Evolutionary conservation across 2,888 invertebrate genomes (phyloP).

Genomic region (Micropterix aruncella): DNA sequence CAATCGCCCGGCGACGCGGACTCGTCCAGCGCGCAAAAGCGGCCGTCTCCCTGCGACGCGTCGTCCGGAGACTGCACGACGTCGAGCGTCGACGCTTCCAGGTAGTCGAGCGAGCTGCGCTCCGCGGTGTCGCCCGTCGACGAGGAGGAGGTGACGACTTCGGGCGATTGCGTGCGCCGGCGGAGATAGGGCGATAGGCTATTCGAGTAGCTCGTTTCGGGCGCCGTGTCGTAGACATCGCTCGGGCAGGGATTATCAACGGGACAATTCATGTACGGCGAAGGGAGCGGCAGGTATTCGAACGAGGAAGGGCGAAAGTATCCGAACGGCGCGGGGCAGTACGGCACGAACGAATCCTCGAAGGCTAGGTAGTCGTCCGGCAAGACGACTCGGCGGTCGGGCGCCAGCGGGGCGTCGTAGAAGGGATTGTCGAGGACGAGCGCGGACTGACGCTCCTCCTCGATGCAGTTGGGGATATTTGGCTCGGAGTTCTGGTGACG

Average conservation of each 20-base stretch:
- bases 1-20: neutral
- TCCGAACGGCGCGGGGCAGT: slow-evolving; percentile 21
- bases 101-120: slow-evolving; percentile 31
- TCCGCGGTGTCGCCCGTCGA: slow-evolving; percentile 20
- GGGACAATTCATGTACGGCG: slow-evolving; percentile 33
- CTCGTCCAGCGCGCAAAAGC: neutral
- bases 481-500: slow-evolving; percentile 29
- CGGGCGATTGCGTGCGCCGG: slow-evolving; percentile 4
- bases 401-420: slow-evolving; percentile 31
- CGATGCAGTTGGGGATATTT: slow-evolving; percentile 28
- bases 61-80: neutral
- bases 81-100: slow-evolving; percentile 32
- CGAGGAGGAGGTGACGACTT: slow-evolving; percentile 6
- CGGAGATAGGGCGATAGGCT: slow-evolving; percentile 11
- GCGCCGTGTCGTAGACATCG: slow-evolving; percentile 10
- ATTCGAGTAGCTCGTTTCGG: slow-evolving; percentile 7
- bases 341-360: slow-evolving; percentile 37
- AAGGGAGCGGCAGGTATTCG: slow-evolving; percentile 30
- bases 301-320: slow-evolving; percentile 21
- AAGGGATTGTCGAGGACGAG: slow-evolving; percentile 37
- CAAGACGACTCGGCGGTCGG: slow-evolving; percentile 25
- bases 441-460: slow-evolving; percentile 23
- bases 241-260: slow-evolving; percentile 18
- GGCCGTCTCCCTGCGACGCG: neutral
- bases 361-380: slow-evolving; percentile 38